phyloP scores from a whole-genome alignment of 2,888 invertebrate genomes.

The Zele albiditarsus region DNA sequence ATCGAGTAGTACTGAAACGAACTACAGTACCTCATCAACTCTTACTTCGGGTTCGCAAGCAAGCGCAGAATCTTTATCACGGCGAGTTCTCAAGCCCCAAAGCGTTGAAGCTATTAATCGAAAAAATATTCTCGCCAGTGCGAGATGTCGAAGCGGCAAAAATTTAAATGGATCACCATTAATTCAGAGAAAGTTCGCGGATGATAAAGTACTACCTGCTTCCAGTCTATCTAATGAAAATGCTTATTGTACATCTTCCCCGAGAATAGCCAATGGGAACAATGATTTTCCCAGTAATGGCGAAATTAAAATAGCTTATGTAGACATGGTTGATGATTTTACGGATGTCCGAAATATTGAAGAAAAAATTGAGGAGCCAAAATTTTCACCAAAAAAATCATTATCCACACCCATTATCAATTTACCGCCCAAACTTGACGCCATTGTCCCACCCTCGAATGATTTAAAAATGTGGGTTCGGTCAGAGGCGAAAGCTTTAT shows the following conservation, averaged over 20 bases:
- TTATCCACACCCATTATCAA: conserved; percentile 48
- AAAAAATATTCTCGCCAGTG: conserved; percentile 89
- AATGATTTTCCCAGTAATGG: conserved; percentile 32
- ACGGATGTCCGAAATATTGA: conserved; percentile 70
- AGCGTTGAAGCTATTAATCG: conserved; percentile 89
- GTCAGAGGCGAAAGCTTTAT: conserved; percentile 60
- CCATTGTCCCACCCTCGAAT: conserved; percentile 60
- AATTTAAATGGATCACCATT: conserved; percentile 84
- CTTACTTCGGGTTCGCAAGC: conserved; percentile 84
- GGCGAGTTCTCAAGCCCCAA: conserved; percentile 83
- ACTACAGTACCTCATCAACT: conserved; percentile 82
- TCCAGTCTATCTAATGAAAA: conserved; percentile 47
- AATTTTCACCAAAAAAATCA: conserved; percentile 34
- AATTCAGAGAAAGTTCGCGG: conserved; percentile 80
- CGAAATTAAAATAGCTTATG: conserved; percentile 66
- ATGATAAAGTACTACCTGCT: conserved; percentile 61
- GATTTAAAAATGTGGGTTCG: conserved; percentile 66
- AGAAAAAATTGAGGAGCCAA: conserved; percentile 63
- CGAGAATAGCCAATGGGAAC: conserved; percentile 41
- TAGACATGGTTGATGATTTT: conserved; percentile 63
- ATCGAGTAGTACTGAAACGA: conserved; percentile 83
- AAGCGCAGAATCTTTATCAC: conserved; percentile 75
- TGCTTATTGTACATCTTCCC: conserved; percentile 22
- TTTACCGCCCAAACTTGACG: conserved; percentile 71
- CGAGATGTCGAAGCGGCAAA: conserved; percentile 87